A percentile compares a stretch with the other conserved stretches of the same genome.
phyloP scores from a whole-genome alignment of 23 tunicate genomes.

The Ascidia mentula region DNA sequence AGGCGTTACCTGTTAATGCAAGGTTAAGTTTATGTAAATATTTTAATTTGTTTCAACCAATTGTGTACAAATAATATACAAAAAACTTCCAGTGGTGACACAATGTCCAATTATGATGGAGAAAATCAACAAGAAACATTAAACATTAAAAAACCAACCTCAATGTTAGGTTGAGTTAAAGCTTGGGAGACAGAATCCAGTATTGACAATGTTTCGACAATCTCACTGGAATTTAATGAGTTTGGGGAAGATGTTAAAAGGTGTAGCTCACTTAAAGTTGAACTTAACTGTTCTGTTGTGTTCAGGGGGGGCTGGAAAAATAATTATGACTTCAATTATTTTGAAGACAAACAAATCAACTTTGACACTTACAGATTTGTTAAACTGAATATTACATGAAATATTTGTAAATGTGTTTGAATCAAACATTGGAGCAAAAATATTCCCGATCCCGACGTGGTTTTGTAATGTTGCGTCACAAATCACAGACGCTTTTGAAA shows the following conservation, averaged over 20 bases:
- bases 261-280: not conserved
- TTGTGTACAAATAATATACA: not conserved
- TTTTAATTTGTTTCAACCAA: not conserved
- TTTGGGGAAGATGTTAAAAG: not conserved
- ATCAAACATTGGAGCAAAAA: not conserved
- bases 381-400: not conserved
- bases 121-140: not conserved
- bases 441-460: not conserved
- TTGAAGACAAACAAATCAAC: not conserved
- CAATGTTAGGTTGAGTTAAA: not conserved
- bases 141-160: not conserved
- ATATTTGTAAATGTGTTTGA: not conserved
- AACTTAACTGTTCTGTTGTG: not conserved
- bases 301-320: not conserved
- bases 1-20: not conserved
- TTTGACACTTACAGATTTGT: not conserved
- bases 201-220: not conserved
- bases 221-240: not conserved
- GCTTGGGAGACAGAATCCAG: not conserved
- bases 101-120: not conserved
- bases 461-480: not conserved
- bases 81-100: not conserved
- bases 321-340: not conserved
- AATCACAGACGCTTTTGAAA: not conserved
- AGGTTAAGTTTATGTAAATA: no score